Base-by-base conservation (phyloP, 2,888 invertebrate species). In the Pyrocoelia pectoralis region DNA sequence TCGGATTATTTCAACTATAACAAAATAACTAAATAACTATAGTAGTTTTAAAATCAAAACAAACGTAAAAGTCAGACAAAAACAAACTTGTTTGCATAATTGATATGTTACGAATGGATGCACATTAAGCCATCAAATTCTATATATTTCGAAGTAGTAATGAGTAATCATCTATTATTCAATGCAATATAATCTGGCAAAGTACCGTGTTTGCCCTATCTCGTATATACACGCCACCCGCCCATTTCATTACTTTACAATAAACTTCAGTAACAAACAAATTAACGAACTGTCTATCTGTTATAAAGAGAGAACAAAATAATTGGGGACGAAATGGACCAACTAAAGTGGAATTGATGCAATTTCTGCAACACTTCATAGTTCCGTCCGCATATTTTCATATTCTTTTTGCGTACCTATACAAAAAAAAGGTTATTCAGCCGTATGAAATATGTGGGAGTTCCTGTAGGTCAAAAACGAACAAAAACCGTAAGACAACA, bases 151-250 rank as follows among this genome's bases (percentile, higher is more conserved):
- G 65, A 59, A 46, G 56, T 69, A 67, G 67, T 67, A 70, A 72
- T 73, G 70, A 71, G 73, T 75, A 76, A 74, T 73, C 58, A 74
- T 73, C 76, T 76, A 76, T 77, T 76, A 76, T 76, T 76, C 74
- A 75, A 73, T 77, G 73, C 74, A 74, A 71, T 70, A 72, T 78
- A 78, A 78, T 78, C 77, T 76, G 76, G 77, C 76, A 78, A 77
- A 77, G 77, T 74, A 72, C 71, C 67, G 74, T 72, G 72, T 75
- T 73, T 72, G 72, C 74, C 77, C 73, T 78, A 76, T 77, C 77
- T 76, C 72, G 66, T 72, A 66, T 70, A 72, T 71, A 74, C 76
- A 75, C 74, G 70, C 75, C 71, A 70, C 53, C 33, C 61, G 57
- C n/a, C 65, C 70, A 68, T 40, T 53, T 58, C 52, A 61, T 65